These are phyloP conservation scores for Erethizon dorsatum DNA, from an alignment of 2,797 vertebrate genomes.

Conservation along the genomic window DNA sequence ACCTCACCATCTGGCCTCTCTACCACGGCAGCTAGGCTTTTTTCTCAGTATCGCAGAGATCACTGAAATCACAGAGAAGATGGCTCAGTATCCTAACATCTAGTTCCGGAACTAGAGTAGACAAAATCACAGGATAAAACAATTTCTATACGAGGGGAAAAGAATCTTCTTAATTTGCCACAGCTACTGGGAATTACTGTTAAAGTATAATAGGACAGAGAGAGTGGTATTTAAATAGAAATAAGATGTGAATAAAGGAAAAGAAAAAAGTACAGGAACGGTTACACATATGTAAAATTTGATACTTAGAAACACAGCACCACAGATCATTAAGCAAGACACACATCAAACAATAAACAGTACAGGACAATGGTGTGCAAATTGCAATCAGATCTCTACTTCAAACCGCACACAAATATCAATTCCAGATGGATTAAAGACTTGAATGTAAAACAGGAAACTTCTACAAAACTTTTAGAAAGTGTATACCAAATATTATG, in stretches of 20 bases:
- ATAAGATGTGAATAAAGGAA: neutral
- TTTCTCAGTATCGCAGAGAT: neutral
- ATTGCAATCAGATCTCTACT: constrained; percentile 27
- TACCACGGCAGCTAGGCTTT: neutral
- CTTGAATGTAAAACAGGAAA: constrained; percentile 34
- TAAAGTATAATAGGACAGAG: neutral
- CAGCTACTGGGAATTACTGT: neutral
- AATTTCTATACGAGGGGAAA: neutral
- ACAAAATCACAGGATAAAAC: neutral
- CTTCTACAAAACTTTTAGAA: neutral
- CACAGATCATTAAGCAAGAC: neutral
- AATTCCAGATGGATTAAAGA: constrained; percentile 45
- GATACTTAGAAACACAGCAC: neutral
- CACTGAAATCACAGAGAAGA: neutral
- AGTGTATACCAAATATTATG: neutral
- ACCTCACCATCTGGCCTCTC: neutral
- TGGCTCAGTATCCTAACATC: neutral
- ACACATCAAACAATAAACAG: neutral
- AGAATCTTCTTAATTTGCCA: neutral
- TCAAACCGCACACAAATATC: constrained; percentile 2
- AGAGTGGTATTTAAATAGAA: neutral
- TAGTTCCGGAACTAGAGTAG: neutral
- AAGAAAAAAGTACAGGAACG: neutral
- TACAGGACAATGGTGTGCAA: constrained; percentile 10
- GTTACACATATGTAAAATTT: neutral